Base-by-base conservation (phyloP, 2,888 invertebrate species). In the Caradrina clavipalpis region DNA sequence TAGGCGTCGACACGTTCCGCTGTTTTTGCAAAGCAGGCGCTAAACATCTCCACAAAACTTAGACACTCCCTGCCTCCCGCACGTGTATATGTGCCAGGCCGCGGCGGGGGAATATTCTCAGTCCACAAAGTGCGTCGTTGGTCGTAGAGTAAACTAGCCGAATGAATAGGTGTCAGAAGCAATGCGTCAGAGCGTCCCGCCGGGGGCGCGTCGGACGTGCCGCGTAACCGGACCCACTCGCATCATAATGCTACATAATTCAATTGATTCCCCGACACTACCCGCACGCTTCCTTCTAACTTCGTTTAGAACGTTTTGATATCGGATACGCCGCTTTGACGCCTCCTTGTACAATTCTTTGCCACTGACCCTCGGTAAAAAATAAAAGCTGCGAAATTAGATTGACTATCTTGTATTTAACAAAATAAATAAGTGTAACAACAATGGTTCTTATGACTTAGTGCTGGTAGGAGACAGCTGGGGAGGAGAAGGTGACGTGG, bases 211-310 rank as follows among this genome's bases (percentile, higher is more conserved):
- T 67, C 88, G 90, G 91, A 94, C 94, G 94, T 94, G 95, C 93
- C 91, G 84, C 86, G 94, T 92, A 94, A 94, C 93, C 88, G 90
- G 94, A 94, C 92, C 93, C 89, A 89, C 90, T 91, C 91, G 89
- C 92, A 91, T 94, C 91, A 92, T 95, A 95, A 95, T 92, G 95
- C 91, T 92, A 94, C 94, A 91, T 95, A 95, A 96, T 94, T 95
- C 95, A 95, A 95, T 96, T 95, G 94, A 93, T 95, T 94, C 94
- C 92, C 95, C 94, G 91, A 94, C 95, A 94, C 95, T 94, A 93
- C 93, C 94, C 94, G 92, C 95, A 95, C 94, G 94, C 94, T 94
- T 92, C 90, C 89, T 90, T 84, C 86, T 95, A 96, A 96, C 95
- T 95, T 95, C 94, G 93, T 96, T 95, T 94, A 86, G 85, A 93